Conservation (phyloP, 2,888 invertebrate species). For the Amphimallon solstitiale region DNA sequence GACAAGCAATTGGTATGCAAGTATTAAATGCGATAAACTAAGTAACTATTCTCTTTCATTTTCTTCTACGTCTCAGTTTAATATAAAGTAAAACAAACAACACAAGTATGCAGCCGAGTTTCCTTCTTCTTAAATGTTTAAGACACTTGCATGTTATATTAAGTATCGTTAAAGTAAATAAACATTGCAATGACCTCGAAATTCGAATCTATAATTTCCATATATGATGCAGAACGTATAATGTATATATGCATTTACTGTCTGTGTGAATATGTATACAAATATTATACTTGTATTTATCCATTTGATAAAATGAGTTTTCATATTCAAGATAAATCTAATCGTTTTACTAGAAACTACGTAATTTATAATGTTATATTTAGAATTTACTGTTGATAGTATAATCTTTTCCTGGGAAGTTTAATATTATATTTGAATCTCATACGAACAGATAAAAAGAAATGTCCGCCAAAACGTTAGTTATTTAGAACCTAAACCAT, state of each 20-base stretch:
- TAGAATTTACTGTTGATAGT: too few species aligned
- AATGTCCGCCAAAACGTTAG: too few species aligned
- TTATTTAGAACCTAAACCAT: too few species aligned
- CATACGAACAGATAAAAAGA: too few species aligned
- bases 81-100: constrained; percentile 37
- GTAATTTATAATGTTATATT: background rate
- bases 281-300: constrained; percentile 31
- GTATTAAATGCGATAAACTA: too few species aligned
- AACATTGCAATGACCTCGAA: constrained; percentile 45
- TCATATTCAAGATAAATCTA: constrained; percentile 36
- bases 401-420: too few species aligned
- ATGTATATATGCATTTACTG: background rate
- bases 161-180: constrained; percentile 39
- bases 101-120: constrained; percentile 38
- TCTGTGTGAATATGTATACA: too few species aligned
- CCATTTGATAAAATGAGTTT: constrained; percentile 39
- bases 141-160: constrained; percentile 39
- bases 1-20: too few species aligned
- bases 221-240: constrained; percentile 39
- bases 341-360: constrained; percentile 30
- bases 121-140: constrained; percentile 33
- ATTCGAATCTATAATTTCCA: constrained; percentile 43
- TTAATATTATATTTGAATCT: too few species aligned
- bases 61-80: too few species aligned
- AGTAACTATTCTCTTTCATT: too few species aligned